phyloP scores from a whole-genome alignment of 2,113 vertebrate genomes.

The Meleagris gallopavo region DNA sequence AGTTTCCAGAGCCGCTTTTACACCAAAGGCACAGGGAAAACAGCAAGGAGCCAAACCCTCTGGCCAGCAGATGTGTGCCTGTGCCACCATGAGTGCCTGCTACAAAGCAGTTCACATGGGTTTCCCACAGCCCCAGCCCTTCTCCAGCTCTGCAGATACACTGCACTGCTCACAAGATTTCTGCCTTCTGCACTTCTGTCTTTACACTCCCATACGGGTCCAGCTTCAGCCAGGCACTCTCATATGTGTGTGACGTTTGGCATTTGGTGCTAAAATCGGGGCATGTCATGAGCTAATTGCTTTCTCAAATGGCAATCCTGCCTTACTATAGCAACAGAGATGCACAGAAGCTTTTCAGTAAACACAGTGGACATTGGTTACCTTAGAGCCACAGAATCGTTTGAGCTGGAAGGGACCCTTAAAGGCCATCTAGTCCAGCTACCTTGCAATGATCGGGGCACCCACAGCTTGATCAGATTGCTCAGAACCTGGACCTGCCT shows the following conservation, averaged over 20 bases:
- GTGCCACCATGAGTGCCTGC: background rate
- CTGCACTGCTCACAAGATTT: background rate
- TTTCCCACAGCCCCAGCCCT: background rate
- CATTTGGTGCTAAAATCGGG: background rate
- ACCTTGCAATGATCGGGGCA: no score
- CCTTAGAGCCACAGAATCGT: background rate
- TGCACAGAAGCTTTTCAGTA: background rate
- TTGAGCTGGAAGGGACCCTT: no score
- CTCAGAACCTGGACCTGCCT: no score
- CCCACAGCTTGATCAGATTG: no score
- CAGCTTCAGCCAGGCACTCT: background rate
- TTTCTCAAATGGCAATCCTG: background rate
- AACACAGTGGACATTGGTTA: fast-evolving
- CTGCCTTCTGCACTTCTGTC: fast-evolving
- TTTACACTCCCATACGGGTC: background rate
- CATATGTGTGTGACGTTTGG: fast-evolving
- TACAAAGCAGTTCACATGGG: background rate
- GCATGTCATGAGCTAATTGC: background rate
- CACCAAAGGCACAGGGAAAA: background rate
- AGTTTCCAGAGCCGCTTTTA: background rate
- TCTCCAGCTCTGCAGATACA: background rate
- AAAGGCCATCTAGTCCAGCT: no score
- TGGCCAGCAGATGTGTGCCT: background rate
- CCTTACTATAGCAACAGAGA: background rate
- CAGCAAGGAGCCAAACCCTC: background rate